Evolutionary conservation across 1,140 invertebrate genomes (phyloP), one percentile per base, ranked within the genome.

Genomic region (Akabosia matsudoensis): DNA sequence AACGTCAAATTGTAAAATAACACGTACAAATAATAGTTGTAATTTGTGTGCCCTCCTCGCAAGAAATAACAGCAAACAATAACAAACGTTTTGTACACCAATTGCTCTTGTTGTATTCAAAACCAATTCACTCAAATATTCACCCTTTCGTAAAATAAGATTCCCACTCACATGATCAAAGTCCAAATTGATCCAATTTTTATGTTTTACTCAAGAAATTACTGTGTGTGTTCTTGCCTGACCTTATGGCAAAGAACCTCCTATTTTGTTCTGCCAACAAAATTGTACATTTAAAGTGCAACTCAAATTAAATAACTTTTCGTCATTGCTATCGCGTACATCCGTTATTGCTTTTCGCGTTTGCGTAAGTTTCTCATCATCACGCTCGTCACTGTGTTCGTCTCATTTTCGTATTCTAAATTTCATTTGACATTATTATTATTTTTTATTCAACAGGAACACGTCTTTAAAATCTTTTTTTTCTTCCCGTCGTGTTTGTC

Each of bases 371-470:
- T 14, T n/a, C 14, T 61, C 24, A 13, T 61, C n/a, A 61, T 22
- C 54, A n/a, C n/a, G 37, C 37, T 30, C 28, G 14, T 16, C 24
- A 16, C 4, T 31, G 54, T 61, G 18, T 22, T 16, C 28, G 31
- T 67, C 61, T 67, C 61, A 67, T 67, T 67, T 67, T 67, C 61
- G 28, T 30, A 28, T 67, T 31, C 31, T 31, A 45, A 45, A 45
- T 45, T 45, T 45, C 37, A 45, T 18, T 45, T 45, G 37, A 45
- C 37, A 45, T 45, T 45, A 45, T 45, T n/a, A n/a, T n/a, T 45
- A 45, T 45, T 45, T 45, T 45, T 45, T 45, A 45, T 45, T 45
- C 37, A 45, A 45, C 37, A 45, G 18, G 37, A 45, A 45, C 37
- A 45, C 18, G 37, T 45, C 18, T 45, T 18, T 45, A 45, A 45